Base-by-base conservation (phyloP, 35 echinoderm and acorn worm genomes). In the Apostichopus japonicus region DNA sequence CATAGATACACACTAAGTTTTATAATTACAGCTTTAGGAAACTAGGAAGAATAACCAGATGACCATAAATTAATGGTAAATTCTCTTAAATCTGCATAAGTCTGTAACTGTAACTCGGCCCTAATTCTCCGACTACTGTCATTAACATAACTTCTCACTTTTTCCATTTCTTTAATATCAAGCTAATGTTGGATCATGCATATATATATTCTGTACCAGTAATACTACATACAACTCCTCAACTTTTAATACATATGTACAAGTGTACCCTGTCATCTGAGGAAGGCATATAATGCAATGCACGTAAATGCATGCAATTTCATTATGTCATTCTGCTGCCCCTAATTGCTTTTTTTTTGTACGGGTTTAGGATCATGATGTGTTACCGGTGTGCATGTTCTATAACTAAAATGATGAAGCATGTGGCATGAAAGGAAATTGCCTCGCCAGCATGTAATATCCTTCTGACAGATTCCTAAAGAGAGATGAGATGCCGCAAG, bases 361-460 rank as follows among this genome's bases (percentile, higher is more conserved):
- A 67, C 19, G 11, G 19, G 63, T 67, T 44, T 67, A 16, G 63
- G 63, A 67, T 67, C 63, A 19, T 67, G 63, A 67, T 67, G 63
- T 67, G 63, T 19, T 67, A 67, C 63, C 63, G 19, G 63, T 67
- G 19, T 67, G 63, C 19, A 67, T 67, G 63, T 67, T 19, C 63
- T 67, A 67, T 67, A 19, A 67, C 63, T 44, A 67, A 67, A 67
- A 67, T 67, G 63, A 67, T 67, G 19, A 67, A 67, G 63, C 63
- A 10, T 67, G 19, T 67, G 63, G 79, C 51, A 54, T 13, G 44
- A 54, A 55, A 83, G 79, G 79, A 83, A 83, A 83, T 83, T 83
- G 51, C 79, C 79, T 53, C 54, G 17, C 2, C 79, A 83, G 79
- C 79, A 54, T 83, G 79, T 54, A 83, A 83, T 83, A 83, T 54